Evolutionary conservation across 1,140 invertebrate species (phyloP).

Genomic region (Cephus cinctus): DNA sequence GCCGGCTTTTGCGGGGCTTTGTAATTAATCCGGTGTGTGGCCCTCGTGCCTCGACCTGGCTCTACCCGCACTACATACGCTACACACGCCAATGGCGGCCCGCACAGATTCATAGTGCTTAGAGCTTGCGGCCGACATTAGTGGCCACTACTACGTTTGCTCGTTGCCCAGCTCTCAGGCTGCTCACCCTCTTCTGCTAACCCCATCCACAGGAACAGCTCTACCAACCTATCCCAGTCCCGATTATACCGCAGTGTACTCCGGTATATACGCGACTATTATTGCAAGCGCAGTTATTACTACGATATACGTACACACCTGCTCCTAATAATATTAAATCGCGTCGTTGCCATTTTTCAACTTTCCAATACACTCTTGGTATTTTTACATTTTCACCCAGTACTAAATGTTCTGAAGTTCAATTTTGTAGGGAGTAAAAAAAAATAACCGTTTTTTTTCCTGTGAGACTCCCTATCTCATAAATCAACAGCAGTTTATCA

Average conservation of each 20-base stretch:
- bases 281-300: constrained; percentile 17
- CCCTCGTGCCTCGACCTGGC: neutral
- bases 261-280: constrained; percentile 6
- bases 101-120: constrained; percentile 16
- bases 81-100: constrained; percentile 11
- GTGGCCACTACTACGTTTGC: constrained; percentile 9
- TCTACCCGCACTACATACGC: neutral
- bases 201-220: neutral
- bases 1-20: constrained; percentile 20
- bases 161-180: too few relatives aligned
- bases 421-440: too few relatives aligned
- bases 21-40: constrained; percentile 19
- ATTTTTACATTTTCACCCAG: too few relatives aligned
- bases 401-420: too few relatives aligned
- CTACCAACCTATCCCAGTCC: neutral
- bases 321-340: constrained; percentile 13
- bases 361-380: too few relatives aligned
- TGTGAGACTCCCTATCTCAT: too few relatives aligned
- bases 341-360: neutral
- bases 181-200: neutral
- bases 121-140: constrained; percentile 16
- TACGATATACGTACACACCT: constrained; percentile 16
- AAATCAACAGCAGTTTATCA: too few relatives aligned
- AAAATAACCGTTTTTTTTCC: too few relatives aligned
- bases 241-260: neutral